A percentile compares a stretch with the other conserved stretches of the same genome.
Conservation (phyloP, 2,113 vertebrate species). For the Cephalopterus ornatus region DNA sequence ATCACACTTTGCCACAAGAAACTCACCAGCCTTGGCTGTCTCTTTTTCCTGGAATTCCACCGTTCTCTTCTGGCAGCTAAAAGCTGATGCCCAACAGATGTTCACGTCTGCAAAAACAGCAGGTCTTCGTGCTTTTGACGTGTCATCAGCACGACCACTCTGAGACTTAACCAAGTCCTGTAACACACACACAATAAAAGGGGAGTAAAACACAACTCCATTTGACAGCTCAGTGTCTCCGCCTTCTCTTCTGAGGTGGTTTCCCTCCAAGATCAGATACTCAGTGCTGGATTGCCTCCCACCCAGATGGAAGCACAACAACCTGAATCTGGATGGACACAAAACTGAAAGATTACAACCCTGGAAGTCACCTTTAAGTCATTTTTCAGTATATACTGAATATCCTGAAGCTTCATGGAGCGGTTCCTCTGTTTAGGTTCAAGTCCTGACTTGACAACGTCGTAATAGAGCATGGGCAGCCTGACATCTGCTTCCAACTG, state of each 20-base stretch:
- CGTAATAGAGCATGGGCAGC: slow-evolving; percentile 72
- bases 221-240: not conserved
- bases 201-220: not conserved
- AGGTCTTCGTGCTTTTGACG: not conserved
- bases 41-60: slow-evolving; percentile 27
- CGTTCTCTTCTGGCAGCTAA: slow-evolving; percentile 12
- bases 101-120: slow-evolving; percentile 44
- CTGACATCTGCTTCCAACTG: slow-evolving; percentile 71
- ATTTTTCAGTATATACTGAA: slow-evolving; percentile 75
- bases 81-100: slow-evolving; percentile 54
- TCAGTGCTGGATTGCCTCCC: not conserved
- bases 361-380: slow-evolving; percentile 72
- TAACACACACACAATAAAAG: not conserved
- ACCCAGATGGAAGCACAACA: not conserved
- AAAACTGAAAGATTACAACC: not conserved
- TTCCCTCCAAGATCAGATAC: not conserved
- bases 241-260: not conserved
- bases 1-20: not conserved
- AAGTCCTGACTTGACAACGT: slow-evolving; percentile 70
- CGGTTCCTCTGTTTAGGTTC: slow-evolving; percentile 69
- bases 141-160: not conserved
- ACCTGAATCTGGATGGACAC: not conserved
- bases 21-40: slow-evolving; percentile 46
- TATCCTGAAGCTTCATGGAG: slow-evolving; percentile 74
- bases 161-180: slow-evolving; percentile 67